Conservation (phyloP, 2,797 vertebrate genomes). For the Lophius americanus region DNA sequence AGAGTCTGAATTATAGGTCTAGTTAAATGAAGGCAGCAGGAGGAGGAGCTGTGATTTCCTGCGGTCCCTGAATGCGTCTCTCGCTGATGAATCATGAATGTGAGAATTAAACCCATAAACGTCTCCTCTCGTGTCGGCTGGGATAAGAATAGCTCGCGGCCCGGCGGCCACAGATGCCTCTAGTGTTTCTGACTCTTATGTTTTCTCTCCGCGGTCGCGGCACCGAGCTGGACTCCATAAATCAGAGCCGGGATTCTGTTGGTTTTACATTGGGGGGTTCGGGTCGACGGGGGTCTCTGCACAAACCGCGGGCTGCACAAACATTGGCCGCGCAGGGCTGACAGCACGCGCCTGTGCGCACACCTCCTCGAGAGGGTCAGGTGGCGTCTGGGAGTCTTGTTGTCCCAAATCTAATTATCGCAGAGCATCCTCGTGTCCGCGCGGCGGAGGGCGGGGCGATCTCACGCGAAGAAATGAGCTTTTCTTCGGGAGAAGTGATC, state of each 20-base stretch:
- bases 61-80: constrained; percentile 47
- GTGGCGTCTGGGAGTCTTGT: constrained; percentile 7
- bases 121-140: constrained; percentile 60
- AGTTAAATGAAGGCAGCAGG: constrained; percentile 14
- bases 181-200: constrained; percentile 65
- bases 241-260: constrained; percentile 80
- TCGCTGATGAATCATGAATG: constrained; percentile 57
- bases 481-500: no score
- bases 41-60: constrained; percentile 15
- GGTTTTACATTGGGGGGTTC: constrained; percentile 81
- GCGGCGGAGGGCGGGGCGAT: no score
- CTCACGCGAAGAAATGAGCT: no score
- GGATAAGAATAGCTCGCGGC: constrained; percentile 81
- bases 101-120: constrained; percentile 68
- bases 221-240: constrained; percentile 81
- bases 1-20: not conserved
- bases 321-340: constrained; percentile 67
- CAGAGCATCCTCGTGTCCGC: not conserved
- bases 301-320: constrained; percentile 81
- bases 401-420: not conserved
- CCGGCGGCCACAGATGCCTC: constrained; percentile 79
- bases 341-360: constrained; percentile 71
- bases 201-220: constrained; percentile 78
- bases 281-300: constrained; percentile 74
- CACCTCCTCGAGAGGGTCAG: constrained; percentile 40